Evolutionary conservation across 2,888 invertebrate species (phyloP), one percentile per base, ranked within the genome.

Genomic region (Notodonta ziczac): DNA sequence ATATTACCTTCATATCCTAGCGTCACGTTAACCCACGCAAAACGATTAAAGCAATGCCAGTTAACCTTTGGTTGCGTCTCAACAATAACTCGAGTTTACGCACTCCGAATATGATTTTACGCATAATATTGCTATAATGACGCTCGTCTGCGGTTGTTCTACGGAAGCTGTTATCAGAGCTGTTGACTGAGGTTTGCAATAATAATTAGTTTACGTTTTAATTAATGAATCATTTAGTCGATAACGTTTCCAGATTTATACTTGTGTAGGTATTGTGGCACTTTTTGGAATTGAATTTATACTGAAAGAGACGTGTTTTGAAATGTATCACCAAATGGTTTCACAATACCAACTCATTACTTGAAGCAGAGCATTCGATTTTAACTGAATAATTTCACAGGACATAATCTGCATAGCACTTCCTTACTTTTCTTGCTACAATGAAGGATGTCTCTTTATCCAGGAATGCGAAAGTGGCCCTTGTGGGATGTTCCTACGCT

Each of bases 401-500:
- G 24, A 2, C 1, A 24, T 24, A 24, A 24, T 24, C 24, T 24
- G 24, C 24, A 24, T 24, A 24, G 1, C 24, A 24, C 24, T 24
- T 35, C 35, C 35, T 35, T 35, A 7, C 35, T 35, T 7, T 35
- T 35, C 35, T 7, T 35, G 4, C 24, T 3, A 35, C 35, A 35
- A 35, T 35, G 7, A 35, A 35, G 35, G 35, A 35, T 7, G 24
- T 51, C 0, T 52, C 1, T 52, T 32, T 32, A 12, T 14, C 6
- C 74, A 92, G 91, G 42, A 58, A 77, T 7, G 89, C 81, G 0
- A 84, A 78, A 24, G 94, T 95, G 10, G 87, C 94, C 1, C 88
- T 95, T 12, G 93, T 95, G 42, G 95, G 95, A 0, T 95, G 95
- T 46, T 95, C 95, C 0, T 95, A 95, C 78, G 93, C 95, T 0